Evolutionary conservation across 1,140 invertebrate species (phyloP).

Genomic region (Bilobella aurantiaca): DNA sequence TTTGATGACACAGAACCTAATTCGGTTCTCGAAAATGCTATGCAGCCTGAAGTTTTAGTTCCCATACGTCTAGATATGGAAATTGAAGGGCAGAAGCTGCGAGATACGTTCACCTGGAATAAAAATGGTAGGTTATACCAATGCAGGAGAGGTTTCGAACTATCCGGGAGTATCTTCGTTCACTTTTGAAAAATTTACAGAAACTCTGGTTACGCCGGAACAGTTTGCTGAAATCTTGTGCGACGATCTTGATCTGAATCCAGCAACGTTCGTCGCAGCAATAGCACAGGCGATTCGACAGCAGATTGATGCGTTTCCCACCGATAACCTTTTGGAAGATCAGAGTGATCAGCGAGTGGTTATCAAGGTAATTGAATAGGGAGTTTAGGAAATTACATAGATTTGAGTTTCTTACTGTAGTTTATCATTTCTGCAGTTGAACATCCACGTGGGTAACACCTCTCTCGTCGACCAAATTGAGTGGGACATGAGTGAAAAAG

Average conservation of each 20-base stretch:
- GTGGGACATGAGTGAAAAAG: constrained; percentile 98
- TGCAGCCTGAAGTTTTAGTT: constrained; percentile 80
- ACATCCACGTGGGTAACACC: constrained; percentile 98
- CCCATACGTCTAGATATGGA: constrained; percentile 99
- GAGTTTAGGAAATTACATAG: too few species aligned
- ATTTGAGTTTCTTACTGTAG: too few species aligned
- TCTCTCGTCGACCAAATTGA: constrained; percentile 98
- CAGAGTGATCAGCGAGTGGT: constrained; percentile 88
- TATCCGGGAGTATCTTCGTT: background rate
- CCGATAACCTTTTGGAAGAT: constrained; percentile 75
- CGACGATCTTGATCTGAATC: constrained; percentile 95
- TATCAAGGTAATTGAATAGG: constrained; percentile 81
- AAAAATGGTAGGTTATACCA: too few species aligned
- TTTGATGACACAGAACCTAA: constrained; percentile 94
- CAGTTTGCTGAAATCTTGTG: constrained; percentile 98
- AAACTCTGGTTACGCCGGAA: constrained; percentile 93
- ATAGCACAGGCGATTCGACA: constrained; percentile 92
- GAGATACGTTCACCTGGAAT: constrained; percentile 99
- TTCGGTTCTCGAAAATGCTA: constrained; percentile 81
- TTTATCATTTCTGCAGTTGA: too few species aligned
- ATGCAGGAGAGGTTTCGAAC: too few species aligned
- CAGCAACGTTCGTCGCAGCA: constrained; percentile 89
- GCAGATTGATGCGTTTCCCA: constrained; percentile 88
- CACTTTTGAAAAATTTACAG: too few species aligned
- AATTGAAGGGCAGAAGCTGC: constrained; percentile 93